Conservation (phyloP, 1,140 invertebrate species). For the Lepidostoma basale region DNA sequence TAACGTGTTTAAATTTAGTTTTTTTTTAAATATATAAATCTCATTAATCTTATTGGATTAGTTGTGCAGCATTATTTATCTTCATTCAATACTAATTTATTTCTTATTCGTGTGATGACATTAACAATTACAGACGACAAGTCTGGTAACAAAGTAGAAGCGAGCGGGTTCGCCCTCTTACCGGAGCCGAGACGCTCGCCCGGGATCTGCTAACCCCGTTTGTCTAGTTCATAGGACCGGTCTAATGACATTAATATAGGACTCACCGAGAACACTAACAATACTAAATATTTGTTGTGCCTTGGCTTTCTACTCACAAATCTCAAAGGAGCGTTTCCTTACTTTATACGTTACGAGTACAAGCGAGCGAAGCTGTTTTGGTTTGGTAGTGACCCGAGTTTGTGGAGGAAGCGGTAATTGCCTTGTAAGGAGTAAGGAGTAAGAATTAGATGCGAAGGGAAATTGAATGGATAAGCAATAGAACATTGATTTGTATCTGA, state of each 20-base stretch:
- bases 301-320: constrained; percentile 30
- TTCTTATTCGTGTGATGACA: constrained; percentile 27
- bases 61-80: constrained; percentile 22
- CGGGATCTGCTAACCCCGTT: not conserved
- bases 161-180: no score
- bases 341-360: not conserved
- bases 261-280: constrained; percentile 7
- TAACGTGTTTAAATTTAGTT: constrained; percentile 21
- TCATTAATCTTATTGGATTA: constrained; percentile 23
- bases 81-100: constrained; percentile 28
- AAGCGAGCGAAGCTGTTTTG: not conserved
- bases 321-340: not conserved
- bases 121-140: constrained; percentile 16
- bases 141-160: no score
- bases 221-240: not conserved
- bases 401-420: constrained; percentile 13
- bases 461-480: constrained; percentile 44
- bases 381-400: not conserved
- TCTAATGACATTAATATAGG: constrained; percentile 21
- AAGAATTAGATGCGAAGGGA: constrained; percentile 20
- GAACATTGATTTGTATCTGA: constrained; percentile 30
- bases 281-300: constrained; percentile 38
- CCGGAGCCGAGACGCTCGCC: no score
- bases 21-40: no score
- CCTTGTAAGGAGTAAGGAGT: constrained; percentile 30